phyloP scores from a whole-genome alignment of 2,797 vertebrate genomes.

The Gallinago solitaria region DNA sequence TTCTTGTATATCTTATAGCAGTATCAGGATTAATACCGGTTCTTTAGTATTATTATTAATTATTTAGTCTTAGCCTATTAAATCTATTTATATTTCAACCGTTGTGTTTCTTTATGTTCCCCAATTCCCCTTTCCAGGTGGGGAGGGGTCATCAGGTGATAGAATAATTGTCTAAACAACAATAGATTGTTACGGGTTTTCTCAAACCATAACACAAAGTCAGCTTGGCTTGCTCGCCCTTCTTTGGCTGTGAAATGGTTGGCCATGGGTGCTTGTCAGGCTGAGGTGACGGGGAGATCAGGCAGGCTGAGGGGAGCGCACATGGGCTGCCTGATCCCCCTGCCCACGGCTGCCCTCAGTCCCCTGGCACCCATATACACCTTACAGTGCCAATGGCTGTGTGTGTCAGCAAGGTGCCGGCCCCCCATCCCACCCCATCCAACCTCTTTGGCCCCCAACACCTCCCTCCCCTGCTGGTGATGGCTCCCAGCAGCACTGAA shows the following conservation, averaged over 20 bases:
- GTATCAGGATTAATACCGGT: no score
- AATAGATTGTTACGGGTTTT: no score
- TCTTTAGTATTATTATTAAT: no score
- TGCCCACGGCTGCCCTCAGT: background rate
- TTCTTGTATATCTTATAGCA: no score
- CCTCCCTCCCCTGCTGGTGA: background rate
- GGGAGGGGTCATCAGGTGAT: no score
- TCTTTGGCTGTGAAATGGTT: background rate
- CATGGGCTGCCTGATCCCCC: no score
- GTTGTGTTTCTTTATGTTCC: no score
- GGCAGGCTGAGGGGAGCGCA: background rate
- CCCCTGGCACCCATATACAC: fast-evolving
- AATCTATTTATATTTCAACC: no score
- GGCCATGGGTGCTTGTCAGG: background rate
- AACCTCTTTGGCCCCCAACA: background rate
- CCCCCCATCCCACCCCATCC: no score
- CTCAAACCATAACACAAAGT: background rate
- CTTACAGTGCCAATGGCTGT: fast-evolving
- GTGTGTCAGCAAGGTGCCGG: fast-evolving
- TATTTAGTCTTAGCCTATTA: no score
- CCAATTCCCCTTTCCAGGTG: no score
- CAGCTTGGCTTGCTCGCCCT: background rate
- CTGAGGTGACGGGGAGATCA: background rate
- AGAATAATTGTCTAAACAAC: no score
- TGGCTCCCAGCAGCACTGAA: background rate